A percentile compares a stretch with the other conserved stretches of the same genome.
Evolutionary conservation across 2,113 vertebrate genomes (phyloP).

Genomic region (Motacilla alba): DNA sequence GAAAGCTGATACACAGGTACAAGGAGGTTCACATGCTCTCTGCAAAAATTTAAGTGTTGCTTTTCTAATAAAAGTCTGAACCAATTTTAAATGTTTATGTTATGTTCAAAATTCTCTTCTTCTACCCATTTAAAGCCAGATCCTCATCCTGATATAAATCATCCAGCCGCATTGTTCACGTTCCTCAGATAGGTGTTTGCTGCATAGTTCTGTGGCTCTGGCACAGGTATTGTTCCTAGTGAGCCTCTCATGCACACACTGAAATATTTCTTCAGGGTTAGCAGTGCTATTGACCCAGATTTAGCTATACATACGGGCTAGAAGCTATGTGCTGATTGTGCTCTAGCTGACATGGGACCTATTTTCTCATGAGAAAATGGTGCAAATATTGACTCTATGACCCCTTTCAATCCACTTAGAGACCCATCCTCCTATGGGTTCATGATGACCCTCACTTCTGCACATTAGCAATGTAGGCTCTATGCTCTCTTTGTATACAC

Average conservation of each 20-base stretch:
- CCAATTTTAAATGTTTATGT: slow-evolving; percentile 40
- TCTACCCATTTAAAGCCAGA: slow-evolving; percentile 15
- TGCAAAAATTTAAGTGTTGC: neutral
- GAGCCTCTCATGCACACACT: neutral
- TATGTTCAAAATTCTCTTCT: slow-evolving; percentile 26
- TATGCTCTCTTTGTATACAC: neutral
- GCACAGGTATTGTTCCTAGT: neutral
- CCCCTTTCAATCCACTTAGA: neutral
- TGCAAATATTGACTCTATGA: neutral
- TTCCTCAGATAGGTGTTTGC: neutral
- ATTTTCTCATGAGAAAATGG: neutral
- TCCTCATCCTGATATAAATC: slow-evolving; percentile 20
- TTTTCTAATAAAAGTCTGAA: slow-evolving; percentile 39
- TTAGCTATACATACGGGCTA: neutral
- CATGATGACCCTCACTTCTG: neutral
- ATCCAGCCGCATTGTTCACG: neutral
- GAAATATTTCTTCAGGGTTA: neutral
- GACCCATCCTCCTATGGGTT: neutral
- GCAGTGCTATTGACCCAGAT: neutral
- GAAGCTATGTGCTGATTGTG: neutral
- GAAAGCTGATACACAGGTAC: slow-evolving; percentile 40
- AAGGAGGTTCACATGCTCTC: neutral
- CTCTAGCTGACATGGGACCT: neutral
- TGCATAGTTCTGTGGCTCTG: neutral
- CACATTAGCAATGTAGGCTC: neutral